These are phyloP conservation scores for Phortica magna DNA, from an alignment of 2,888 invertebrate genomes.

Conservation along the genomic window DNA sequence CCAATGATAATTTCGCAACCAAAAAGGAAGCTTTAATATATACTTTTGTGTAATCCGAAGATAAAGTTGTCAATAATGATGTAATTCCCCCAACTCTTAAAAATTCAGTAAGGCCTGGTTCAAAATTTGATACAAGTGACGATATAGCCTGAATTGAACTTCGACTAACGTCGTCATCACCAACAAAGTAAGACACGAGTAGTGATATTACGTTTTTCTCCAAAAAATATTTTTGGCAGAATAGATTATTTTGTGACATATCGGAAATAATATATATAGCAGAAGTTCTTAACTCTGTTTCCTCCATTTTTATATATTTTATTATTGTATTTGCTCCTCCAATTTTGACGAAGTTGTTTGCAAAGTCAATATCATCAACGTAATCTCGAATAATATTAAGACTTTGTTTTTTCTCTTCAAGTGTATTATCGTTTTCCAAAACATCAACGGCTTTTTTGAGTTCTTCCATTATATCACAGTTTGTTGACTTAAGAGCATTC, in stretches of 20 bases:
- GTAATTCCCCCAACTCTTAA: slow-evolving; percentile 50
- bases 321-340: slow-evolving; percentile 53
- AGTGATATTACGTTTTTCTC: slow-evolving; percentile 83
- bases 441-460: neutral
- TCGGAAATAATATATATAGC: slow-evolving; percentile 87
- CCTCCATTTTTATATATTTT: slow-evolving; percentile 78
- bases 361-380: slow-evolving; percentile 60
- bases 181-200: slow-evolving; percentile 72
- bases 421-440: slow-evolving; percentile 15
- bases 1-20: neutral
- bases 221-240: slow-evolving; percentile 86
- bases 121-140: slow-evolving; percentile 58
- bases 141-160: slow-evolving; percentile 61
- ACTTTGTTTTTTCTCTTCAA: slow-evolving; percentile 51
- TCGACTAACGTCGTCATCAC: slow-evolving; percentile 48
- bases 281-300: slow-evolving; percentile 81
- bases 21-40: slow-evolving; percentile 17
- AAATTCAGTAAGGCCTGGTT: slow-evolving; percentile 55
- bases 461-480: neutral
- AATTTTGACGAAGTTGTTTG: slow-evolving; percentile 57
- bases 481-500: slow-evolving; percentile 6
- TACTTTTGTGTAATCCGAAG: neutral
- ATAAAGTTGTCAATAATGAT: slow-evolving; percentile 38
- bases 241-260: slow-evolving; percentile 91
- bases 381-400: slow-evolving; percentile 53